A percentile compares a stretch with the other conserved stretches of the same genome.
Evolutionary conservation across 2,888 invertebrate species (phyloP).

Genomic region (Lasioglossum calceatum): DNA sequence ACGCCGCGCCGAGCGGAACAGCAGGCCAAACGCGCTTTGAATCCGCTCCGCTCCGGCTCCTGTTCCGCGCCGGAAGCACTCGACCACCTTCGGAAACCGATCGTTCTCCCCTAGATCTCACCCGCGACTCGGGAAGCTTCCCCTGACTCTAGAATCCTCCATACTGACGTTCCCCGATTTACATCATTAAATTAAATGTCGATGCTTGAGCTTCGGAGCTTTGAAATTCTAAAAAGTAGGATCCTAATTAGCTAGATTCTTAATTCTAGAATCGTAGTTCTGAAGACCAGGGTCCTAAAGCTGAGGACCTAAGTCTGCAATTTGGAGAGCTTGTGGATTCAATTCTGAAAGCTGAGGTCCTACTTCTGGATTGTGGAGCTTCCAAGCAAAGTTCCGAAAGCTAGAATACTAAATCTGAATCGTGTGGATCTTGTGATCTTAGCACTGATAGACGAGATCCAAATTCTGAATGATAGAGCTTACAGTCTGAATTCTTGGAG

Average conservation of each 20-base stretch:
- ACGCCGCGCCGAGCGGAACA: not conserved
- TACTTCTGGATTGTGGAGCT: too few species aligned
- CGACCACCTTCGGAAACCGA: slow-evolving; percentile 10
- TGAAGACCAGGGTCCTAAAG: too few species aligned
- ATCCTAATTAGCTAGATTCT: not conserved
- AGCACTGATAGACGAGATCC: not conserved
- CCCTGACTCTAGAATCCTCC: not conserved
- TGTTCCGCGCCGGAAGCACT: slow-evolving; percentile 9
- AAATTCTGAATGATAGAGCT: not conserved
- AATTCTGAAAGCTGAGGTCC: too few species aligned
- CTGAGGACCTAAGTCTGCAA: too few species aligned
- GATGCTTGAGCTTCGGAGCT: not conserved
- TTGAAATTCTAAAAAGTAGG: not conserved
- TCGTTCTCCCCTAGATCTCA: not conserved
- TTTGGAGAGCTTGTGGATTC: too few species aligned
- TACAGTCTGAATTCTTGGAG: not conserved
- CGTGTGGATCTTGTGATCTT: not conserved
- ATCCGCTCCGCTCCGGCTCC: not conserved
- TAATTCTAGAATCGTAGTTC: not conserved
- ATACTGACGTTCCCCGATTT: not conserved
- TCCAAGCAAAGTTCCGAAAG: too few species aligned
- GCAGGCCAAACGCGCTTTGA: slow-evolving; percentile 22
- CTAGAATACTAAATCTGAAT: not conserved
- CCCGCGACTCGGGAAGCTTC: not conserved
- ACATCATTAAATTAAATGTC: not conserved